Conservation (phyloP, 1,140 invertebrate species). For the Rhopalosiphum padi region DNA sequence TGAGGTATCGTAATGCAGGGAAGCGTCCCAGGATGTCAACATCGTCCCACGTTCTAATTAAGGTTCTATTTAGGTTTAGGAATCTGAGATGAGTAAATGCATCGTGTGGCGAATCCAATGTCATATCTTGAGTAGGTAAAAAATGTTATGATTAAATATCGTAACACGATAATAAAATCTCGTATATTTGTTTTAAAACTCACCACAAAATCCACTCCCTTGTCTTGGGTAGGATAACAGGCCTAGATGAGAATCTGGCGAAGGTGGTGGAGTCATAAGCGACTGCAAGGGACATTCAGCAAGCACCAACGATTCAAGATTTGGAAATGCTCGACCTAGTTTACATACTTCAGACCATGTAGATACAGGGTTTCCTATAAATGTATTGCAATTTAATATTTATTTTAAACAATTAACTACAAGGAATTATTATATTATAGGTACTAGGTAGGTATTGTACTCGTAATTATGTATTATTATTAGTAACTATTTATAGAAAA, state of each 20-base stretch:
- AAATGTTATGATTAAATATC: not conserved
- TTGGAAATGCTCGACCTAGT: constrained; percentile 83
- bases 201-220: not conserved
- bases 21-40: constrained; percentile 83
- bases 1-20: constrained; percentile 80
- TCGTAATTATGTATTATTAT: no score
- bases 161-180: not conserved
- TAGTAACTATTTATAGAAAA: not conserved
- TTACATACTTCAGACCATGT: constrained; percentile 84
- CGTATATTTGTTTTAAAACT: not conserved
- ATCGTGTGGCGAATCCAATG: constrained; percentile 66
- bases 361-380: constrained; percentile 81
- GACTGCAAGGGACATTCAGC: constrained; percentile 83
- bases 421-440: not conserved
- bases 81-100: constrained; percentile 75
- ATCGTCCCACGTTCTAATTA: constrained; percentile 84
- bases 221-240: constrained; percentile 59
- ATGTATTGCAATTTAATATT: constrained; percentile 61
- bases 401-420: not conserved
- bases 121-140: constrained; percentile 56
- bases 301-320: constrained; percentile 80
- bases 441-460: not conserved
- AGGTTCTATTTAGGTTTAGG: constrained; percentile 85
- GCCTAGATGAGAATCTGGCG: constrained; percentile 59
- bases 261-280: constrained; percentile 63